Evolutionary conservation across 2,797 vertebrate genomes (phyloP), one percentile per base, ranked within the genome.

Genomic region (Lacerta viridis): DNA sequence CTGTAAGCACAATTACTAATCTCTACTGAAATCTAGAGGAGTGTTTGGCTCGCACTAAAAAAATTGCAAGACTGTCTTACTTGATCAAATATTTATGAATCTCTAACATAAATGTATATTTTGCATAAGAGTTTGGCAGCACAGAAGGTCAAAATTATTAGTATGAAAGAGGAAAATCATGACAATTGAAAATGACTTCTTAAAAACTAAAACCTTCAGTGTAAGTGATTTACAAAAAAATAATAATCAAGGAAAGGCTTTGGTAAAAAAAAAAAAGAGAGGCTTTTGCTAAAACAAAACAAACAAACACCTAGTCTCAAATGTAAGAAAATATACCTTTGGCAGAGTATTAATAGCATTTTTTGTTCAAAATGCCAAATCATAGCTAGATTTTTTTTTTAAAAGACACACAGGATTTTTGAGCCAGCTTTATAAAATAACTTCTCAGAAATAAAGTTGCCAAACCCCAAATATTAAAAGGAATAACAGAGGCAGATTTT

Each of bases 391-490:
- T 78, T 86, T 92, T 72, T 69, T n/a, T 20, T 0, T 33, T 33
- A 33, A 3, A 76, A 27, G 29, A 46, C 91, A 88, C 82, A 0
- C 25, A 92, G 85, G 6, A 88, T 94, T 90, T 89, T 93, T n/a
- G 78, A 66, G n/a, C n/a, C 2, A 68, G 86, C 83, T 87, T 83
- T 78, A 87, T 76, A 46, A 92, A 94, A 93, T 68, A 87, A 43
- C 6, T 29, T 86, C 66, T 85, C 87, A 85, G 85, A 93, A 94
- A 94, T 94, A 93, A 87, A 88, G 55, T 55, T 41, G 74, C n/a
- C 0, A 2, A 87, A 89, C 27, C 3, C 36, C 5, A 84, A 5
- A 1, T 82, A 91, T 91, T 92, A 85, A 90, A 87, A 61, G 1
- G 84, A 92, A 59, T 55, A 43, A 81, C 33, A 86, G 86, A 91